A percentile compares a stretch with the other conserved stretches of the same genome.
Conservation (phyloP, 2,888 invertebrate genomes). For the Drosophila barbarae region DNA sequence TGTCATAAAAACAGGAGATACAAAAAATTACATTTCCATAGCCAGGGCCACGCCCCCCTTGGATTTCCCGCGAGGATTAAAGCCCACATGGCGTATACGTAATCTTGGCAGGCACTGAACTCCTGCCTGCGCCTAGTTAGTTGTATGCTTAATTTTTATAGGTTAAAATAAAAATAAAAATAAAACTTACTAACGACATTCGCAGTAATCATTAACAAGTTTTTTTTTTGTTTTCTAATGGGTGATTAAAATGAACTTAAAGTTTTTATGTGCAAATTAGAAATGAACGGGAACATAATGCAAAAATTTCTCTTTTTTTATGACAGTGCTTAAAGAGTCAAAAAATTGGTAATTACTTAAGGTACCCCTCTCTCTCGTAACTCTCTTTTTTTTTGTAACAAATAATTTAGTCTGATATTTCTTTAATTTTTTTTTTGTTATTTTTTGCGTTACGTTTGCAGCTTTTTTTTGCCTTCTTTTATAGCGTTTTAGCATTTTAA, state of each 20-base stretch:
- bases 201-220: slow-evolving; percentile 14
- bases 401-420: slow-evolving; percentile 36
- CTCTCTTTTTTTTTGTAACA: background rate
- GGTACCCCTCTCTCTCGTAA: background rate
- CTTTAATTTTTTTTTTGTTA: slow-evolving; percentile 10
- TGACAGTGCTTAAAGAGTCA: background rate
- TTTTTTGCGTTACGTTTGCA: slow-evolving; percentile 1
- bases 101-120: slow-evolving; percentile 13
- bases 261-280: slow-evolving; percentile 23
- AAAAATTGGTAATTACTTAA: slow-evolving; percentile 7
- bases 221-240: slow-evolving; percentile 4
- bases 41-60: slow-evolving; percentile 34
- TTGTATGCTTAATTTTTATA: background rate
- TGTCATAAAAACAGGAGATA: slow-evolving; percentile 39
- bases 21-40: slow-evolving; percentile 36
- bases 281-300: slow-evolving; percentile 3
- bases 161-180: background rate
- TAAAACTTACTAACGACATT: background rate
- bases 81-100: slow-evolving; percentile 43
- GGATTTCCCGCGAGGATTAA: slow-evolving; percentile 18
- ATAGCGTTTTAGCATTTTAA: slow-evolving; percentile 28
- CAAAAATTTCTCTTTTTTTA: slow-evolving; percentile 30
- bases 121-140: background rate
- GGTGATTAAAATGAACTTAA: slow-evolving; percentile 22
- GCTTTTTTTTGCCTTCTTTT: slow-evolving; percentile 2